Conservation (phyloP, 2,113 vertebrate genomes). For the Chloebia gouldiae region DNA sequence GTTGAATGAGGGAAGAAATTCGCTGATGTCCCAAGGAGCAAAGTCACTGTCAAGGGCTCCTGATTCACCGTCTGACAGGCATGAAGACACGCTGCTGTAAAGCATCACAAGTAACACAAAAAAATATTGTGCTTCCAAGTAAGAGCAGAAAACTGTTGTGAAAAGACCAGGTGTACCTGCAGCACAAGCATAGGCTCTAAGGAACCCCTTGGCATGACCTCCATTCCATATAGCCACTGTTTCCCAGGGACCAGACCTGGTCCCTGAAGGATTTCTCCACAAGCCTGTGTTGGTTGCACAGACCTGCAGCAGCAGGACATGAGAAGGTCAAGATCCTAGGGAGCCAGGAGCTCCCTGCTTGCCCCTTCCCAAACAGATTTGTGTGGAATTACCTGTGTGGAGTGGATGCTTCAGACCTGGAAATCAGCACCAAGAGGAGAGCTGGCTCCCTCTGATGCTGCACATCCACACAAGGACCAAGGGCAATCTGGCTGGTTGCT, state of each 20-base stretch:
- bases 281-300: neutral
- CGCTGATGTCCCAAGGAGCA: neutral
- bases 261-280: neutral
- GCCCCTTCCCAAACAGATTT: fast-evolving
- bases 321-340: neutral
- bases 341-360: neutral
- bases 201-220: neutral
- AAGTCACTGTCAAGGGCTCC: neutral
- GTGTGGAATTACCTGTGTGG: fast-evolving
- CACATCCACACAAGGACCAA: neutral
- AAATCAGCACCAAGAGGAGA: neutral
- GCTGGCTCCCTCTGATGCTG: neutral
- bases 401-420: neutral
- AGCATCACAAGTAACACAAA: neutral
- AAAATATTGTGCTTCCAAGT: neutral
- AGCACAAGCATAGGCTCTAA: neutral
- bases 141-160: neutral
- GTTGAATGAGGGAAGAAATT: neutral
- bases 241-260: neutral
- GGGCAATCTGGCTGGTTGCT: neutral
- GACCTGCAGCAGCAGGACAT: neutral
- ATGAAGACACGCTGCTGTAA: neutral
- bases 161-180: neutral
- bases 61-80: neutral
- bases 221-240: neutral